Evolutionary conservation across 2,797 vertebrate genomes (phyloP).

Genomic region (Typhlichthys subterraneus): DNA sequence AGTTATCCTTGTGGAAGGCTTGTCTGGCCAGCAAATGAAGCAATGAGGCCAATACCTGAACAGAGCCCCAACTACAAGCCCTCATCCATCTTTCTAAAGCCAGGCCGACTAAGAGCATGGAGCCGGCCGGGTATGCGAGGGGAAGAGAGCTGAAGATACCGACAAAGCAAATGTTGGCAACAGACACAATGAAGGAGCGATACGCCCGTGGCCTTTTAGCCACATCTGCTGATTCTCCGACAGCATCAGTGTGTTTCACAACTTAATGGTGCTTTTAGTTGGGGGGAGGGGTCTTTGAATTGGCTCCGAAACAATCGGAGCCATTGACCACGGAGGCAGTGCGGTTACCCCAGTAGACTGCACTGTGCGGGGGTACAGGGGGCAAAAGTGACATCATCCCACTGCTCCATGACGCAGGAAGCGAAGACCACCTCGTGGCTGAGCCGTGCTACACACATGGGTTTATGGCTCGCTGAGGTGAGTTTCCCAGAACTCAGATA

Average conservation of each 20-base stretch:
- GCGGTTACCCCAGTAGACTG: constrained; percentile 40
- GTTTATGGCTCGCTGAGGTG: constrained; percentile 54
- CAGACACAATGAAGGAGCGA: not conserved
- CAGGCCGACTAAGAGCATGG: constrained; percentile 13
- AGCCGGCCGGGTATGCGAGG: not conserved
- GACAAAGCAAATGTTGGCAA: constrained; percentile 34
- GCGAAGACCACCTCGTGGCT: constrained; percentile 58
- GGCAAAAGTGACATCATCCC: constrained; percentile 54
- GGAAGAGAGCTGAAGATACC: constrained; percentile 7
- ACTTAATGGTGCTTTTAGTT: constrained; percentile 24
- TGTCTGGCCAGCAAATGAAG: constrained; percentile 17
- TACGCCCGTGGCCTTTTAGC: not conserved
- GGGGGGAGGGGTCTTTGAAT: constrained; percentile 8
- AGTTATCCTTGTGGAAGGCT: constrained; percentile 32
- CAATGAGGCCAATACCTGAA: constrained; percentile 31
- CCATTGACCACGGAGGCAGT: constrained; percentile 40
- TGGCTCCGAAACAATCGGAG: constrained; percentile 37
- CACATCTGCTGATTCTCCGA: constrained; percentile 24
- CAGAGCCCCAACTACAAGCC: constrained; percentile 26
- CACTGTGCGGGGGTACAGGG: constrained; percentile 45
- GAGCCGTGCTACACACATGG: constrained; percentile 55
- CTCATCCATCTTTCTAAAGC: constrained; percentile 33
- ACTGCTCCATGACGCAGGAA: constrained; percentile 55
- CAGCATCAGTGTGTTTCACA: constrained; percentile 33
- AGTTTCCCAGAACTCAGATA: constrained; percentile 60